phyloP scores from a whole-genome alignment of 2,888 invertebrate species.

The Ormyrus rosae region DNA sequence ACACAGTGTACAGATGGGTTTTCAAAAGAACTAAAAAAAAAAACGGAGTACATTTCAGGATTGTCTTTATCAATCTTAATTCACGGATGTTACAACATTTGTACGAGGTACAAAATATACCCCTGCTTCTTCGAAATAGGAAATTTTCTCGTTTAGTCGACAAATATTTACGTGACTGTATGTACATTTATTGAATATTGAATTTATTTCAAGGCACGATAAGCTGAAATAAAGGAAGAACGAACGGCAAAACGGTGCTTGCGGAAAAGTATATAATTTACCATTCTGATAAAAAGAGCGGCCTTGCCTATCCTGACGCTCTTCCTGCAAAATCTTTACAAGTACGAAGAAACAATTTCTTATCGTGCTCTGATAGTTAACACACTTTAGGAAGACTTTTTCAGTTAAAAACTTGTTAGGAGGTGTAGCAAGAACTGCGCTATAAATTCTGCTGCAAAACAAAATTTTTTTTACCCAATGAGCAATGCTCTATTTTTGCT shows the following conservation, averaged over 20 bases:
- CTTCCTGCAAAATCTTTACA: conserved; percentile 9
- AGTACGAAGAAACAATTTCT: conserved; percentile 5
- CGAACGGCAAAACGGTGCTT: no score
- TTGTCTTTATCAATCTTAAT: conserved; percentile 3
- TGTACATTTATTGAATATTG: no score
- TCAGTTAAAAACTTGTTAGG: background rate
- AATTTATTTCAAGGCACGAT: no score
- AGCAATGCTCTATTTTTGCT: no score
- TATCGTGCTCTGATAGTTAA: background rate
- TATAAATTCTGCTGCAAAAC: background rate
- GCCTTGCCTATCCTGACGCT: background rate
- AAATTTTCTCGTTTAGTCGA: no score
- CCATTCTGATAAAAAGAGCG: conserved; percentile 4
- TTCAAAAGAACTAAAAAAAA: conserved; percentile 48
- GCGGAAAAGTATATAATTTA: background rate
- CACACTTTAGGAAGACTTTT: conserved; percentile 17
- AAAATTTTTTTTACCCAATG: background rate
- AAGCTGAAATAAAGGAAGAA: background rate
- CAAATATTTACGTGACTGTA: no score
- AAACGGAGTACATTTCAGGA: background rate
- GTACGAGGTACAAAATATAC: no score
- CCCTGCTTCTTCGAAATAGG: no score
- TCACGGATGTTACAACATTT: no score
- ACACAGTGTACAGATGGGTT: conserved; percentile 50
- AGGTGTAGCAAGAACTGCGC: no score